These are phyloP conservation scores for Enteromius radiatus DNA, from an alignment of 2,797 vertebrate species.

Conservation along the genomic window DNA sequence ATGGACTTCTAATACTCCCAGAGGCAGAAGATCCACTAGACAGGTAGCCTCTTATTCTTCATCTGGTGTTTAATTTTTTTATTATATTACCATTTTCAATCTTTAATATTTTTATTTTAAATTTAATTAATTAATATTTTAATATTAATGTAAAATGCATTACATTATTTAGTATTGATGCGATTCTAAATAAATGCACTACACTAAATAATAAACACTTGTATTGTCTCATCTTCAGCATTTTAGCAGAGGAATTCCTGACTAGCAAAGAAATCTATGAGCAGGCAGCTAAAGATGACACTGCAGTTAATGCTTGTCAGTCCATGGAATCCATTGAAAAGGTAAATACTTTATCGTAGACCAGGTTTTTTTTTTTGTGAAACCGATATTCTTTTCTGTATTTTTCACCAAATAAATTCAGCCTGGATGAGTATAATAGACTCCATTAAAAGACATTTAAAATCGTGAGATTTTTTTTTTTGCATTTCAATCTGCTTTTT, in stretches of 20 bases:
- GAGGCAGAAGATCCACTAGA: constrained; percentile 74
- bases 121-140: background rate
- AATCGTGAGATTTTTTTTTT: background rate
- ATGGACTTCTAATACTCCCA: constrained; percentile 73
- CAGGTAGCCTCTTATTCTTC: constrained; percentile 61
- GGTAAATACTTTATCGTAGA: background rate
- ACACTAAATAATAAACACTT: background rate
- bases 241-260: constrained; percentile 10
- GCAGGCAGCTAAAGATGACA: background rate
- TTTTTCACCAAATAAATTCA: too few species aligned
- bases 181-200: background rate
- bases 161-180: background rate
- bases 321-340: constrained; percentile 3
- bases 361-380: background rate
- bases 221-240: background rate
- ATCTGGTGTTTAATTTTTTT: background rate
- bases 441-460: too few species aligned
- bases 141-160: background rate
- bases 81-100: background rate
- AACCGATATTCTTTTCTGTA: too few species aligned
- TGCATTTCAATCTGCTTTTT: background rate
- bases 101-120: background rate
- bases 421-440: too few species aligned
- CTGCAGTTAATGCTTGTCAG: background rate
- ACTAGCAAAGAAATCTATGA: constrained; percentile 13